Evolutionary conservation across 2,888 invertebrate genomes (phyloP).

Genomic region (Subacronicta megacephala): DNA sequence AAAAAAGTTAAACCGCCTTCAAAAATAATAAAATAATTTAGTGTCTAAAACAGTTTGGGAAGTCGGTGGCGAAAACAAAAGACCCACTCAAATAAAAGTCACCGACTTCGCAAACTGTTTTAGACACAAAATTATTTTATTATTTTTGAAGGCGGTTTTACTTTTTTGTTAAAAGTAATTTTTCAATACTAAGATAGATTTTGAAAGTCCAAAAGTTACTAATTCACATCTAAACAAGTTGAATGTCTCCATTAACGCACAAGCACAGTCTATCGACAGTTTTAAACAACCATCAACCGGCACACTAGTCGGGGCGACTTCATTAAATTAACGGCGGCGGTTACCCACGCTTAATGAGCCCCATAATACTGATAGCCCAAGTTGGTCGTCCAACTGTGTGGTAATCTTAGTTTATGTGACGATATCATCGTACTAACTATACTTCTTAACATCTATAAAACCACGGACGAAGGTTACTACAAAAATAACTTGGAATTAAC

Average conservation of each 20-base stretch:
- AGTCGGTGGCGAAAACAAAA: no score
- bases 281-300: slow-evolving; percentile 37
- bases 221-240: slow-evolving; percentile 16
- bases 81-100: no score
- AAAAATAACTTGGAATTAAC: slow-evolving; percentile 52
- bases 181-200: no score
- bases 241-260: slow-evolving; percentile 16
- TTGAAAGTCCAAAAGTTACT: no score
- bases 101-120: no score
- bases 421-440: slow-evolving; percentile 45
- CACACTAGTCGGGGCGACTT: slow-evolving; percentile 45
- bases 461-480: slow-evolving; percentile 34
- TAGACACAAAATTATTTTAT: no score
- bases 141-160: no score
- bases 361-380: slow-evolving; percentile 50
- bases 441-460: slow-evolving; percentile 50
- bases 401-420: slow-evolving; percentile 49
- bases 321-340: slow-evolving; percentile 53
- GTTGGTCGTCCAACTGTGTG: slow-evolving; percentile 44
- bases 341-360: slow-evolving; percentile 43
- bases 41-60: no score
- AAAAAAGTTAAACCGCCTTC: no score
- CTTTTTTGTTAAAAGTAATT: no score
- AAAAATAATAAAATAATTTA: no score
- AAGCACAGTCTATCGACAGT: slow-evolving; percentile 45